phyloP scores from a whole-genome alignment of 2,888 invertebrate species.

The Apeira syringaria region DNA sequence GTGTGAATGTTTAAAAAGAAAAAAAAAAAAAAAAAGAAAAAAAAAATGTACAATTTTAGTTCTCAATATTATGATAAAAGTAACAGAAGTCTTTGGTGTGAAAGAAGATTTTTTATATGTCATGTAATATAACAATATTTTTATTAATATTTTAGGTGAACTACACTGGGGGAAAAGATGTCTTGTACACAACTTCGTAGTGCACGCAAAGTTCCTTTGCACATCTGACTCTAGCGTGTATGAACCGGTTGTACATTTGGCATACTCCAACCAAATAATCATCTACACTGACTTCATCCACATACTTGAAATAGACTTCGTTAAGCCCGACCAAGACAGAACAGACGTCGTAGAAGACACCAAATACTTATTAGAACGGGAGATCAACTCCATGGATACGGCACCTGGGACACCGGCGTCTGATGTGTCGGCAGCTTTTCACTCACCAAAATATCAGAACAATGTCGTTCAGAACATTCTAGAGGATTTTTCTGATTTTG shows the following conservation, averaged over 20 bases:
- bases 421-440: slow-evolving; percentile 68
- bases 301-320: slow-evolving; percentile 86
- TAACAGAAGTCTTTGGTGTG: too few species aligned
- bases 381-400: slow-evolving; percentile 58
- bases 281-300: slow-evolving; percentile 94
- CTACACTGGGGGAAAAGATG: slow-evolving; percentile 82
- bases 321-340: slow-evolving; percentile 66
- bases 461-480: slow-evolving; percentile 85
- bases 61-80: too few species aligned
- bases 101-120: too few species aligned
- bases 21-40: too few species aligned
- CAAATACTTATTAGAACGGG: slow-evolving; percentile 61
- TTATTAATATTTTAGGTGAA: slow-evolving; percentile 4
- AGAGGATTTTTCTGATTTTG: slow-evolving; percentile 85
- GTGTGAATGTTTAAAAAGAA: too few species aligned
- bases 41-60: too few species aligned
- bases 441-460: slow-evolving; percentile 79
- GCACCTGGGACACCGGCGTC: slow-evolving; percentile 67
- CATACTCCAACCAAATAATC: slow-evolving; percentile 89
- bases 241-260: slow-evolving; percentile 87
- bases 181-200: slow-evolving; percentile 94
- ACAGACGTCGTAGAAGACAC: slow-evolving; percentile 56
- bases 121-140: too few species aligned
- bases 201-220: slow-evolving; percentile 96
- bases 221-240: slow-evolving; percentile 93